Evolutionary conservation across 1,140 invertebrate species (phyloP), one percentile per base, ranked within the genome.

Genomic region (Cotesia chilonis): DNA sequence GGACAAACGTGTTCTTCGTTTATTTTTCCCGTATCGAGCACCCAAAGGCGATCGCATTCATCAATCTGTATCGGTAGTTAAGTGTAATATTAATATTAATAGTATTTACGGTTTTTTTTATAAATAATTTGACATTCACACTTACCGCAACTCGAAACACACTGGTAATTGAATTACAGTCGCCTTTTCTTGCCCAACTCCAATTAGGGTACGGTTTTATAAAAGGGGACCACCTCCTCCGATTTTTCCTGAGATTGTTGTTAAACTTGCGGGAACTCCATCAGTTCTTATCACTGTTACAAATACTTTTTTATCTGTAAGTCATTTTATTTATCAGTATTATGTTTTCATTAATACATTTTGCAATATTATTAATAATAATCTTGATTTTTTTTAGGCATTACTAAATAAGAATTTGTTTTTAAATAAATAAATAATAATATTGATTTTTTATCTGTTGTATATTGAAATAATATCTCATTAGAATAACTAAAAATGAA

Each of bases 1-100:
- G 84, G 83, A 71, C 89, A 89, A 0, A 81, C 67, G 6, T 80
- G 75, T 0, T 74, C 71, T 2, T 83, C 77, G 0, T 81, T 85
- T 14, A 87, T 84, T 69, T 85, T 84, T 20, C 88, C 89, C 0
- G 83, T 75, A 68, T 89, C 89, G 76, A 89, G 78, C 3, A 89
- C 87, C 86, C 87, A 89, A 4, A 89, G 68, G 14, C 86, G 84
- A 64, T 88, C 82, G 66, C 88, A 89, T 68, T 78, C 76, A 67
- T 89, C 88, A 4, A 88, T 88, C 89, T 90, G 79, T 10, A 63
- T 17, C 1, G 10, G 54, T 64, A 2, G 6, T 9, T 47, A 7
- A 9, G 41, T 47, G 2, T 47, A 47, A 47, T 38, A 66, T 14
- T 20, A 17, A 55, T 10, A 60, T 41, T 5, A 63, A 51, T 14